Evolutionary conservation across 1,140 invertebrate genomes (phyloP).

Genomic region (Helicoverpa armigera): DNA sequence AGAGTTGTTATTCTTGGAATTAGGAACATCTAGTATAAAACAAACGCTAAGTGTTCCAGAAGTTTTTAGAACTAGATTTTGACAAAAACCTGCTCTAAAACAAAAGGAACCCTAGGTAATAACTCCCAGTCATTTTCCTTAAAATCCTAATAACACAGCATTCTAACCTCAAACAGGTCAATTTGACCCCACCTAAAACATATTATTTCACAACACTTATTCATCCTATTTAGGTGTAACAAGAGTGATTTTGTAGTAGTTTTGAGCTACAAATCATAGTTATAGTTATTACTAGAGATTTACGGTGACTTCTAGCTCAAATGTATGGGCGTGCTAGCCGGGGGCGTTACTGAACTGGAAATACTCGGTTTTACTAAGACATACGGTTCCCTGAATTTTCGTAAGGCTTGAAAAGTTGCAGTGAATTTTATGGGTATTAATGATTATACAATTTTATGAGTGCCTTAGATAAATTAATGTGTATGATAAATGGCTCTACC

Average conservation of each 20-base stretch:
- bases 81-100: too few species aligned
- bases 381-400: background rate
- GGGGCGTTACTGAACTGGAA: background rate
- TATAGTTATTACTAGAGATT: slow-evolving; percentile 23
- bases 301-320: slow-evolving; percentile 14
- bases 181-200: background rate
- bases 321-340: slow-evolving; percentile 16
- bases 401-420: background rate
- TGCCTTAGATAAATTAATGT: too few species aligned
- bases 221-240: slow-evolving; percentile 12
- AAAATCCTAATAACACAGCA: too few species aligned
- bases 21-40: too few species aligned
- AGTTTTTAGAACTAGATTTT: too few species aligned
- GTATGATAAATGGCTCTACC: too few species aligned
- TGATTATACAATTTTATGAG: too few species aligned
- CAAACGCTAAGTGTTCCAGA: too few species aligned
- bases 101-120: background rate
- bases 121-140: background rate
- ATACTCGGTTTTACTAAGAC: slow-evolving; percentile 1
- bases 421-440: too few species aligned
- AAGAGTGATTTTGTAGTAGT: slow-evolving; percentile 30
- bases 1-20: too few species aligned
- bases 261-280: slow-evolving; percentile 31
- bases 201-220: background rate
- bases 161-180: background rate